Base-by-base conservation (phyloP, 2,888 invertebrate genomes). In the Cyrtodaria siliqua region DNA sequence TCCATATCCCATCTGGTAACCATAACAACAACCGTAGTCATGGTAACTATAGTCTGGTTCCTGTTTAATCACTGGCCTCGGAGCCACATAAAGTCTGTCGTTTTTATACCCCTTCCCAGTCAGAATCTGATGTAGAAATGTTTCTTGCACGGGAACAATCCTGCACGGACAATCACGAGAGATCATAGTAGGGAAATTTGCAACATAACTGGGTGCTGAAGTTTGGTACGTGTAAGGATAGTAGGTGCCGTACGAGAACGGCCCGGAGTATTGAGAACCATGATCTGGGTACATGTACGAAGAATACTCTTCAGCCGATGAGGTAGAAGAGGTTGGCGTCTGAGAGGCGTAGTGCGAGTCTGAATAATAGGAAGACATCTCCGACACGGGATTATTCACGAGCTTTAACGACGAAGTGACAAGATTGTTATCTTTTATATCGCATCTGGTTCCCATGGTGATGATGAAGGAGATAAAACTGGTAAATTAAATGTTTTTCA, bases 31-130 rank as follows among this genome's bases (percentile, higher is more conserved):
- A 2, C 77, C 80, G 50, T 84, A 84, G 44, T 79, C 81, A 53
- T 71, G 56, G 61, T 81, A 81, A 33, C 12, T 33, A 50, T 67
- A 71, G 60, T 69, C 75, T 59, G 76, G 66, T 57, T 86, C 86
- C 47, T 82, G 84, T 75, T 86, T 86, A 12, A 86, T 83, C 49
- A 71, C 44, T 18, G 79, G 79, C 64, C 78, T 71, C 20, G 77
- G 76, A 47, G 69, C 64, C 2, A 86, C 79, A 70, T 61, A 85
- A 27, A 86, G 53, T 62, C 76, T 80, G 67, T 87, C 86, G 64
- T 89, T 87, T 61, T 84, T 85, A 60, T 90, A 90, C 26, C 90
- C 90, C 64, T 88, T 85, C 4, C 90, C 90, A 50, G 82, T 87
- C 24, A 90, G 74, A 63, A 90, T 90, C 79, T 89, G 87, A 75